Evolutionary conservation across 2,113 vertebrate genomes (phyloP), one percentile per base, ranked within the genome.

Genomic region (Anser cygnoides): DNA sequence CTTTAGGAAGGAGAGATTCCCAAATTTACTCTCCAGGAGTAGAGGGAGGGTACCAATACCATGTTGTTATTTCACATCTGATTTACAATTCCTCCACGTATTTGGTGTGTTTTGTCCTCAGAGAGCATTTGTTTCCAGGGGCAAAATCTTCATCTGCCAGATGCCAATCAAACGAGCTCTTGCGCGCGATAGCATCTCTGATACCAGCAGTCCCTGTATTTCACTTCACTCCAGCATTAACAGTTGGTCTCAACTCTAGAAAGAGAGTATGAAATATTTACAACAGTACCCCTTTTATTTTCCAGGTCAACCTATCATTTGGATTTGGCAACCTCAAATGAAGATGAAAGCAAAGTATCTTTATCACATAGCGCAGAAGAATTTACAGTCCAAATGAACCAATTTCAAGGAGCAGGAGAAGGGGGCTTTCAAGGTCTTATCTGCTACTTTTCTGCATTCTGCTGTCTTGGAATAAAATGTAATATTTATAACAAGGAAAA

Each of bases 301-400:
- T 67, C 52, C 65, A 75, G 86, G 85, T 84, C 82, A 79, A 37
- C 41, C 81, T 75, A 67, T 92, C 84, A 33, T 65, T 90, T 2
- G 25, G 65, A 80, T 91, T 95, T 92, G 76, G 73, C 90, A 95
- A 75, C 57, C 49, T 91, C 35, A 57, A 29, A 55, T 79, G 58
- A 84, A 79, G 67, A 97, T 71, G 84, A 87, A 96, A 97, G 87
- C 76, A 62, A 83, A 92, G 58, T 50, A 71, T 79, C 93, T 87
- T 96, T 95, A 94, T 96, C 78, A 62, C 10, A 0, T 41, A 91
- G 33, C 88, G 43, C 95, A 84, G 80, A 91, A 91, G 89, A 93
- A 94, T 95, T 95, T 94, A 77, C 90, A 90, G 90, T 72, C 81
- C 87, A 95, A 96, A 97, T 92, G 92, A 95, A 90, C 81, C 87